Evolutionary conservation across 2,888 invertebrate genomes (phyloP).

Genomic region (Linyphia triangularis): DNA sequence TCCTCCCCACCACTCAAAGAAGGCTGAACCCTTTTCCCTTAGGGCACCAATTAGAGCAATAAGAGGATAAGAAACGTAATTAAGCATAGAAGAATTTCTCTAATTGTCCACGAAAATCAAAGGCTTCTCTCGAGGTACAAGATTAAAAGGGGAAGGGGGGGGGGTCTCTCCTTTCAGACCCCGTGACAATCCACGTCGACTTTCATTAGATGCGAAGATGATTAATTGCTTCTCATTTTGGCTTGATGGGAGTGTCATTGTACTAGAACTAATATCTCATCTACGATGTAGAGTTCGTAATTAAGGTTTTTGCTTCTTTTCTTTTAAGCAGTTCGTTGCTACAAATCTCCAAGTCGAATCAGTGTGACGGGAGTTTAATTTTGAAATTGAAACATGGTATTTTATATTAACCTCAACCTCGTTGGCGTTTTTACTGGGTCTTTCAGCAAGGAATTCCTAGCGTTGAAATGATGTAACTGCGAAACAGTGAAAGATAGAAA

Average conservation of each 20-base stretch:
- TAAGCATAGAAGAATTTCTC: not conserved
- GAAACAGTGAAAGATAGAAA: too few species aligned
- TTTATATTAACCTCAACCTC: too few species aligned
- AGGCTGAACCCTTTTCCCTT: not conserved
- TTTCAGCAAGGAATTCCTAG: too few species aligned
- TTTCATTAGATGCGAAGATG: not conserved
- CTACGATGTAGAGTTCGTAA: not conserved
- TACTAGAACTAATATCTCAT: not conserved
- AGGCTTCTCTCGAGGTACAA: not conserved
- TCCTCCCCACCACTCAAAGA: not conserved
- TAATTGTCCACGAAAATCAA: not conserved
- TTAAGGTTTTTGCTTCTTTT: not conserved
- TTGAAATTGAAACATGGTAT: too few species aligned
- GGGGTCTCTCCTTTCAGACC: too few species aligned
- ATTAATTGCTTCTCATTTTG: not conserved
- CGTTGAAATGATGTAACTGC: too few species aligned
- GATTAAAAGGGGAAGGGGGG: not conserved
- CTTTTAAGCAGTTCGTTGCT: too few species aligned
- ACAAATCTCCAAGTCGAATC: too few species aligned
- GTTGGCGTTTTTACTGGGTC: too few species aligned
- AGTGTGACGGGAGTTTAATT: too few species aligned
- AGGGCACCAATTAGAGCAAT: not conserved
- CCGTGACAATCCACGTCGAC: not conserved
- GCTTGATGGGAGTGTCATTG: not conserved
- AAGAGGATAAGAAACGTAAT: not conserved